A percentile compares a stretch with the other conserved stretches of the same genome.
These are phyloP conservation scores for Ladona fulva DNA, from an alignment of 1,140 invertebrate species.

Conservation along the genomic window DNA sequence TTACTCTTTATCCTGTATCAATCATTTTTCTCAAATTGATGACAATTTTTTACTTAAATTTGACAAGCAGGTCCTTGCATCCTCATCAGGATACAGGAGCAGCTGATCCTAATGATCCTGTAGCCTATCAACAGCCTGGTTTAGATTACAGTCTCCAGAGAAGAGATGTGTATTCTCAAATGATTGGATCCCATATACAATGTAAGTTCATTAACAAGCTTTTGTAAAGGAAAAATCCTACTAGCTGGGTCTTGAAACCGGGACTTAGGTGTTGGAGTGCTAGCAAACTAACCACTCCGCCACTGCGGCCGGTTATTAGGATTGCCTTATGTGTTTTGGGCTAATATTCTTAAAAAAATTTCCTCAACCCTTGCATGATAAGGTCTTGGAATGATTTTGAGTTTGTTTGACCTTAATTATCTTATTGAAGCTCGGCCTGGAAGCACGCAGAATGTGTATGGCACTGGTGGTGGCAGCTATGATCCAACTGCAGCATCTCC, in stretches of 20 bases:
- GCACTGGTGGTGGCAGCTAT: conserved; percentile 39
- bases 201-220: conserved; percentile 27
- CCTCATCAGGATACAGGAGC: conserved; percentile 26
- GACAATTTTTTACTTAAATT: not conserved
- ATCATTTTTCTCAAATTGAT: not conserved
- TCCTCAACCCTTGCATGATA: too few relatives aligned
- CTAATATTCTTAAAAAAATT: too few relatives aligned
- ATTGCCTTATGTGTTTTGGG: too few relatives aligned
- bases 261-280: too few relatives aligned
- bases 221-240: too few relatives aligned
- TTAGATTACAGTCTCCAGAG: conserved; percentile 67
- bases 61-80: conserved; percentile 35
- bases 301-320: too few relatives aligned
- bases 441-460: conserved; percentile 58
- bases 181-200: conserved; percentile 40
- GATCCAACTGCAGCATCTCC: conserved; percentile 44
- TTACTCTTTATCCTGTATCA: too few relatives aligned
- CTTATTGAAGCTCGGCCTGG: conserved; percentile 39
- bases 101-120: conserved; percentile 32
- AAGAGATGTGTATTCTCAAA: conserved; percentile 42
- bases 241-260: too few relatives aligned
- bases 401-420: not conserved
- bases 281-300: too few relatives aligned
- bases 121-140: conserved; percentile 53
- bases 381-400: too few relatives aligned